These are phyloP conservation scores for Acrobasis consociella DNA, from an alignment of 2,888 invertebrate genomes.

Conservation along the genomic window DNA sequence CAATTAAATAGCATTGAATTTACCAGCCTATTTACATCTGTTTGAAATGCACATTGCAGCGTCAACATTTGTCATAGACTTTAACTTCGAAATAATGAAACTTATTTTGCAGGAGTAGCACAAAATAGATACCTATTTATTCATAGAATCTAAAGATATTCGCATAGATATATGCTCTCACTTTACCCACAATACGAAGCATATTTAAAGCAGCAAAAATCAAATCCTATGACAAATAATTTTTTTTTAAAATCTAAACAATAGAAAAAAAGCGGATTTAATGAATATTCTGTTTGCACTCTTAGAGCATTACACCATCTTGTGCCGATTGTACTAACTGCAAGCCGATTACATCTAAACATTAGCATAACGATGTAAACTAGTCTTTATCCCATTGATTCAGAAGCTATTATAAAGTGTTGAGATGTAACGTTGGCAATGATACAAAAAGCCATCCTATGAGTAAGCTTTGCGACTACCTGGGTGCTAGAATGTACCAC, in stretches of 20 bases:
- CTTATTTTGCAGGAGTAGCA: conserved; percentile 1
- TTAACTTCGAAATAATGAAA: not conserved
- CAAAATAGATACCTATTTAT: not conserved
- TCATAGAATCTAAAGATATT: not conserved
- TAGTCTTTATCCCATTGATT: conserved; percentile 39
- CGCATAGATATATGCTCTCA: not conserved
- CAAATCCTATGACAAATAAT: not conserved
- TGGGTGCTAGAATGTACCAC: conserved; percentile 11
- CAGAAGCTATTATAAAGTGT: conserved; percentile 34
- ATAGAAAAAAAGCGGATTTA: conserved; percentile 39
- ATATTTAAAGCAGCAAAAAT: not conserved
- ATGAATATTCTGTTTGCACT: conserved; percentile 62
- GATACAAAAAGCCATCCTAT: conserved; percentile 58
- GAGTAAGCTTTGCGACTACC: conserved; percentile 41
- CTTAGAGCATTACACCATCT: conserved; percentile 55
- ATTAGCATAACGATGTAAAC: conserved; percentile 37
- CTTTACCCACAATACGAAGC: not conserved
- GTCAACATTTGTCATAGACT: not conserved
- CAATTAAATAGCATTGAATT: not conserved
- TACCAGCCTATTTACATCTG: not conserved
- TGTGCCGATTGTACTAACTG: conserved; percentile 65
- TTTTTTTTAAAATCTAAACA: conserved; percentile 31
- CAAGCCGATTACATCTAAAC: conserved; percentile 58
- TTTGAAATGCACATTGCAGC: not conserved
- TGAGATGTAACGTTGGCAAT: conserved; percentile 45